Evolutionary conservation across 2,797 vertebrate genomes (phyloP).

Genomic region (Rhyacichthys aspro): DNA sequence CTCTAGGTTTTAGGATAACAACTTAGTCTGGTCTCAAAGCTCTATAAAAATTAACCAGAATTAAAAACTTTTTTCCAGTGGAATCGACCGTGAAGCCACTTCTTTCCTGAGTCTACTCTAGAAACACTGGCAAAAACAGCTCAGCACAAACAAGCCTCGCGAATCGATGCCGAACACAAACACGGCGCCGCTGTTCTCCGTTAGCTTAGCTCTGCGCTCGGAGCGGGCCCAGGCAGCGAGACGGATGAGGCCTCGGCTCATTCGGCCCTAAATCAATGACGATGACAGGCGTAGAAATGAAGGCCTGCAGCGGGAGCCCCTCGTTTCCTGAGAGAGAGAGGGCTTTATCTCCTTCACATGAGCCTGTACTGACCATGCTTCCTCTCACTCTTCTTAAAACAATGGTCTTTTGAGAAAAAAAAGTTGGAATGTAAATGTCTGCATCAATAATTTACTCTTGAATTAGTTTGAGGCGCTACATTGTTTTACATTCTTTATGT

Average conservation of each 20-base stretch:
- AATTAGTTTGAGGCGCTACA: not conserved
- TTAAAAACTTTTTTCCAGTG: too few species aligned
- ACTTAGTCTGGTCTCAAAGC: too few species aligned
- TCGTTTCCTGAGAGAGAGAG: constrained; percentile 40
- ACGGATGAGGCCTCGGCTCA: constrained; percentile 71
- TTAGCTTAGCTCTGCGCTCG: constrained; percentile 4
- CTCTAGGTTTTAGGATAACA: too few species aligned
- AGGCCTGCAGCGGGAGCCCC: constrained; percentile 58
- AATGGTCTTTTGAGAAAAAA: constrained; percentile 52
- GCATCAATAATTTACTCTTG: constrained; percentile 32
- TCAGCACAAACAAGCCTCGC: constrained; percentile 50
- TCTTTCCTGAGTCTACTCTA: constrained; percentile 8
- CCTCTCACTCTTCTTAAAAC: constrained; percentile 52
- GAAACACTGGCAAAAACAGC: constrained; percentile 26
- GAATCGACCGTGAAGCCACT: too few species aligned
- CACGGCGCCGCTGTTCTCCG: constrained; percentile 26
- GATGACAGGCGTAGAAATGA: constrained; percentile 69
- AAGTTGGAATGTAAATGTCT: constrained; percentile 22
- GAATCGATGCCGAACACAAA: constrained; percentile 68
- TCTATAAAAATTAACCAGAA: too few species aligned
- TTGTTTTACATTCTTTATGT: not conserved
- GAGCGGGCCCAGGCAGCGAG: constrained; percentile 59
- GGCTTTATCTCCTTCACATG: constrained; percentile 42
- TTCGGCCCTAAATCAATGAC: constrained; percentile 68
- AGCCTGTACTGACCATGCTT: constrained; percentile 32